These are phyloP conservation scores for Pollenia griseotomentosa DNA, from an alignment of 2,888 invertebrate genomes.

Conservation along the genomic window DNA sequence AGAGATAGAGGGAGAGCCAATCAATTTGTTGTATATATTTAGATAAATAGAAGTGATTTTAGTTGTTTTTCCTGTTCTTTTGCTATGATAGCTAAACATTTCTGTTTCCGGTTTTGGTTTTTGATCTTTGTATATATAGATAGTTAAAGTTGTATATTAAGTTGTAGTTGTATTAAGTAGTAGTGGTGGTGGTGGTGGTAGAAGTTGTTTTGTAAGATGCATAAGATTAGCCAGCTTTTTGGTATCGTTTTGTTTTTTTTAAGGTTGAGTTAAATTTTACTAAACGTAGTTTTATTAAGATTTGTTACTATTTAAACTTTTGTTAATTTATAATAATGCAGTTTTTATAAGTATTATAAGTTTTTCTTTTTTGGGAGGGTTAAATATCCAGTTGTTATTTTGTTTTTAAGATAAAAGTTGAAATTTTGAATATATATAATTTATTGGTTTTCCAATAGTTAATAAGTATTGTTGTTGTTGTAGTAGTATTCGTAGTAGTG, in stretches of 20 bases:
- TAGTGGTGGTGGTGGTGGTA: constrained; percentile 61
- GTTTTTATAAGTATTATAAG: constrained; percentile 17
- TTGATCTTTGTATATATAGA: constrained; percentile 31
- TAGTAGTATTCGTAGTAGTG: constrained; percentile 48
- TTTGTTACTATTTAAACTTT: constrained; percentile 55
- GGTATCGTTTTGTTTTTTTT: constrained; percentile 55
- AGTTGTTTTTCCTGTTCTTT: constrained; percentile 5
- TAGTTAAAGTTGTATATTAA: constrained; percentile 44
- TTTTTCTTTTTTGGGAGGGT: not conserved
- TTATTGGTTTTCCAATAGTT: constrained; percentile 19
- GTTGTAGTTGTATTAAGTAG: constrained; percentile 37
- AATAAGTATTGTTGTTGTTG: constrained; percentile 42
- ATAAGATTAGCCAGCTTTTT: constrained; percentile 71
- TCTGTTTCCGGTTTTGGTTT: constrained; percentile 36
- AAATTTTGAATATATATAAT: constrained; percentile 57
- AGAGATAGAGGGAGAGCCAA: constrained; percentile 35
- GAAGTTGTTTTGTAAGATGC: constrained; percentile 66
- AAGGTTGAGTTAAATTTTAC: constrained; percentile 54
- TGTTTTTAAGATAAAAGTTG: constrained; percentile 66
- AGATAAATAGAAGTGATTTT: constrained; percentile 37
- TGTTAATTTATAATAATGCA: constrained; percentile 54
- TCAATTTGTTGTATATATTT: constrained; percentile 21
- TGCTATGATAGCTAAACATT: constrained; percentile 40
- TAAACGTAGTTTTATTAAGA: constrained; percentile 54
- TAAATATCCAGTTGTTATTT: constrained; percentile 64